Base-by-base conservation (phyloP, 2,888 invertebrate genomes). In the Gibbula magus region DNA sequence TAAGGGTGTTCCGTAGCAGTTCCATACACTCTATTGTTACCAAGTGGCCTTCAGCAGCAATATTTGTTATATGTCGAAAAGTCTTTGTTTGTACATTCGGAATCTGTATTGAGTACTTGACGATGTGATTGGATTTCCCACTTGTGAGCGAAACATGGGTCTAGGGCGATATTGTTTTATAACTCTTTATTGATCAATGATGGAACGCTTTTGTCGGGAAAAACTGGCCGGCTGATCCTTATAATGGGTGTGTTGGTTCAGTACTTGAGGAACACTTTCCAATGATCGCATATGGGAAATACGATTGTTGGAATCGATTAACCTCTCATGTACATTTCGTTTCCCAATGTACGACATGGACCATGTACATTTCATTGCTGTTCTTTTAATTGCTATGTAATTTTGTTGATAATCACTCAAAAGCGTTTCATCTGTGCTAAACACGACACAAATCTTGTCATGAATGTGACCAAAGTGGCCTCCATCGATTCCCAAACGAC, bases 1-100 rank as follows among this genome's bases (percentile, higher is more conserved):
- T 32, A 70, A 70, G 70, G 35, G 70, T 16, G n/a, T 70, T 70
- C 20, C 70, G 29, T 35, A 32, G 35, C 29, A 70, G 70, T 39
- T 35, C 35, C 70, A 70, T 70, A n/a, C 39, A 39, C 29, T 32
- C 39, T 10, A 35, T 70, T 70, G 70, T 39, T 16, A 35, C 35
- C 32, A 70, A 70, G 70, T 70, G 70, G 35, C 70, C 70, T 70
- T 70, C 70, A 39, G 70, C 70, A 20, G 70, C 54, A 18, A 32
- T 75, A 54, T 75, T 75, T 75, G 75, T 54, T 32, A 29, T 53
- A 54, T 75, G 75, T 75, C 75, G 53, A 52, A 75, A 75, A 75
- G 75, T 75, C 75, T 75, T 22, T 75, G 39, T 75, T 75, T 75
- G 75, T 75, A 75, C 75, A 75, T 75, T 75, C 25, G 25, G 25